phyloP scores from a whole-genome alignment of 2,113 vertebrate species.

The Gallinago jamesoni region DNA sequence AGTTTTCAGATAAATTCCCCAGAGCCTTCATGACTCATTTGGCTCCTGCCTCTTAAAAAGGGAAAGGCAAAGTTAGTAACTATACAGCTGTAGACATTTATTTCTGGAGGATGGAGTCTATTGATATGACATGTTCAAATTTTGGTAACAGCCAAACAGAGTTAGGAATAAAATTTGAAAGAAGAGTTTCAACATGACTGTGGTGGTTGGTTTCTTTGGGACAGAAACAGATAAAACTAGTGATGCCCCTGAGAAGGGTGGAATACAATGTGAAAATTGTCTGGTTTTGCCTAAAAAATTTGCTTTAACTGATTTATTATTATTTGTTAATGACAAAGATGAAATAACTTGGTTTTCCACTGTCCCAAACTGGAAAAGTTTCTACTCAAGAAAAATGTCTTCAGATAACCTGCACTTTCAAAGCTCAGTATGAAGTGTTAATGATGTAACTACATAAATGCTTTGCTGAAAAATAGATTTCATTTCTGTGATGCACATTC shows the following conservation, averaged over 20 bases:
- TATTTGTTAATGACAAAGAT: not conserved
- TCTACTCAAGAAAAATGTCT: constrained; percentile 12
- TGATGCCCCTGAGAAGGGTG: not conserved
- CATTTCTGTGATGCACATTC: not conserved
- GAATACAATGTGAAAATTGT: not conserved
- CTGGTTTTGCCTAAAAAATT: not conserved
- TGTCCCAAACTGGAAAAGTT: not conserved
- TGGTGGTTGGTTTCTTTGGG: not conserved
- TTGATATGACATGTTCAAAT: not conserved
- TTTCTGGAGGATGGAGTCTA: not conserved
- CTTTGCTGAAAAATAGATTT: not conserved
- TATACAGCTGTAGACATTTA: not conserved
- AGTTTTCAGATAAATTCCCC: not conserved
- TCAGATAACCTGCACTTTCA: constrained; percentile 13
- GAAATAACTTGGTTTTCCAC: not conserved
- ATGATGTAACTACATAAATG: constrained; percentile 25
- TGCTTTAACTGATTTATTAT: not conserved
- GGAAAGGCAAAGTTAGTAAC: not conserved
- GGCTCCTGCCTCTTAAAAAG: not conserved
- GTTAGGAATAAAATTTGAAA: not conserved
- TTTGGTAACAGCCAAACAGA: not conserved
- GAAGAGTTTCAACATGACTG: not conserved
- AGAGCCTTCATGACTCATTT: not conserved
- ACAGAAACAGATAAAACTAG: not conserved
- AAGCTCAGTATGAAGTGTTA: constrained; percentile 43